Evolutionary conservation across 2,113 vertebrate species (phyloP), one percentile per base, ranked within the genome.

Genomic region (Prunella himalayana): DNA sequence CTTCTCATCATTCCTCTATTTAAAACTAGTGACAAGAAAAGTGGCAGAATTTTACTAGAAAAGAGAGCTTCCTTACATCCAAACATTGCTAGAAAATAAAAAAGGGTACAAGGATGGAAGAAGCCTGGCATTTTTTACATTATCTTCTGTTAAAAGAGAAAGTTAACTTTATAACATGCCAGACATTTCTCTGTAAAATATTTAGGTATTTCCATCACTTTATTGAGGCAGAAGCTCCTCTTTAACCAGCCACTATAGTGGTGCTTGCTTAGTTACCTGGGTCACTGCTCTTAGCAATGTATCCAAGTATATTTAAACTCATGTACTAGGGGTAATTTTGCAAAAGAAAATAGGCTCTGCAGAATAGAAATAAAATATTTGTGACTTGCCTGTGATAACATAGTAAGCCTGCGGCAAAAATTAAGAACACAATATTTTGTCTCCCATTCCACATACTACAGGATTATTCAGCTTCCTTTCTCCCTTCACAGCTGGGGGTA

Each of bases 391-490:
- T 83, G 25, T 68, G 72, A 68, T 66, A 81, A 60, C 2, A 11
- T 0, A 59, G 16, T 6, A 86, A 51, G 39, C 56, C 68, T 56
- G 27, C 33, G 39, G 31, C 44, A 93, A 83, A 75, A 95, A 68
- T 49, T 39, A 82, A 41, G 72, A 91, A 19, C 51, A 47, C 2
- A 11, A 21, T 8, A 31, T 84, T 68, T 79, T 11, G 11, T 49
- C 51, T 91, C 49, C 44, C 31, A 31, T 68, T 91, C 70, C 72
- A 50, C 39, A 80, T 64, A 85, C 31, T 57, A 51, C 68, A 35
- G 82, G 50, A 95, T 90, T 92, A 86, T 63, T 86, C 51, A 64
- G 64, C 71, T 93, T 86, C 54, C 94, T 90, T 88, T 71, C 42
- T 69, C 54, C 44, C 27, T 59, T 66, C 68, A 30, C 50, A 78